Evolutionary conservation across 2,113 vertebrate genomes (phyloP).

Genomic region (Pitta sordida): DNA sequence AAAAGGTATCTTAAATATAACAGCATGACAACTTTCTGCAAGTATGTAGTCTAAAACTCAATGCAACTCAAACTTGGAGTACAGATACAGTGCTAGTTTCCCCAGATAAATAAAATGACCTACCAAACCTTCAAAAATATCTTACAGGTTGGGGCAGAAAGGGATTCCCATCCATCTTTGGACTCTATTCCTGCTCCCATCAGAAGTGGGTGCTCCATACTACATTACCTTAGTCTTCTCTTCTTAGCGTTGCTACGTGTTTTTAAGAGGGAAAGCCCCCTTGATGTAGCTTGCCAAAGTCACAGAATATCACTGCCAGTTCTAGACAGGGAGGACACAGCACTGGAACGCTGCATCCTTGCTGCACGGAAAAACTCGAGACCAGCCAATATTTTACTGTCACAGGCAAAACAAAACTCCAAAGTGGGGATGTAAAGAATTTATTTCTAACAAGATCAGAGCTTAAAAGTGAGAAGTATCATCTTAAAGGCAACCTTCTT

Average conservation of each 20-base stretch:
- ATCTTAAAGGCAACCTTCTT: too few species aligned
- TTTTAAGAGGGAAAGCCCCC: neutral
- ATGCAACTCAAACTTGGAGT: neutral
- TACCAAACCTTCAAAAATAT: neutral
- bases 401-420: too few species aligned
- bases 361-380: too few species aligned
- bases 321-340: neutral
- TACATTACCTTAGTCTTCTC: neutral
- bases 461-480: too few species aligned
- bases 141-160: neutral
- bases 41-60: neutral
- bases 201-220: neutral
- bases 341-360: neutral
- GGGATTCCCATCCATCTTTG: neutral
- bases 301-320: neutral
- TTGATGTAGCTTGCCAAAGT: neutral
- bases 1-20: neutral
- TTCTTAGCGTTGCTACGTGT: neutral
- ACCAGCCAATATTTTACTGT: too few species aligned
- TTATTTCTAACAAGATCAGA: too few species aligned
- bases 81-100: neutral
- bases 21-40: neutral
- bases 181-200: neutral
- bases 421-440: too few species aligned
- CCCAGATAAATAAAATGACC: neutral